Conservation (phyloP, 1,140 invertebrate genomes). For the Bombus ignitus region DNA sequence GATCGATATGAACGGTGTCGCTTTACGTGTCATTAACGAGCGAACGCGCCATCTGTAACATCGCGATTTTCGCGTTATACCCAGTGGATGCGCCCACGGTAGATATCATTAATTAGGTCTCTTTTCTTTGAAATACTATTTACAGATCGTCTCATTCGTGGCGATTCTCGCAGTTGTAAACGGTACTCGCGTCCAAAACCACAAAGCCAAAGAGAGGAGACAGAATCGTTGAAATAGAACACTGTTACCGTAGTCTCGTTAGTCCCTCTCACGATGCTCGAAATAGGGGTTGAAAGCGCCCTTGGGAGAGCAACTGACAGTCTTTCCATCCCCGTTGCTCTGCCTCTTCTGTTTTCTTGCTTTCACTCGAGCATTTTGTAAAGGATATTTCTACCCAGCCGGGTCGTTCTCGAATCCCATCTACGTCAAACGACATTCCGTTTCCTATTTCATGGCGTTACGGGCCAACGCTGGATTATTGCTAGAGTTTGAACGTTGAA, state of each 20-base stretch:
- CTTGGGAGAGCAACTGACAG: constrained; percentile 14
- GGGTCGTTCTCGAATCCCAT: not conserved
- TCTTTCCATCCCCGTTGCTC: not conserved
- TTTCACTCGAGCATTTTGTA: not conserved
- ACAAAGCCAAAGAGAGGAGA: not conserved
- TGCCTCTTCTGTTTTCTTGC: not conserved
- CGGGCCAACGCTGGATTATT: not conserved
- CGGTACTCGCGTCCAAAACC: not conserved
- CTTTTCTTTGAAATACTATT: not conserved
- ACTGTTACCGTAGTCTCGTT: constrained; percentile 24
- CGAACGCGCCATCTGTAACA: not conserved
- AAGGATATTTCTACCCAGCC: not conserved
- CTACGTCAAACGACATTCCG: too few species aligned
- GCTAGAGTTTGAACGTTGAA: not conserved
- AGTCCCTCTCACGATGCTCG: constrained; percentile 28
- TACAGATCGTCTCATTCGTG: not conserved
- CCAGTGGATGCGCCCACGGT: not conserved
- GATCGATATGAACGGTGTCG: not conserved
- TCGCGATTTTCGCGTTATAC: not conserved
- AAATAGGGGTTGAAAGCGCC: constrained; percentile 24
- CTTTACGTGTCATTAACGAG: constrained; percentile 3
- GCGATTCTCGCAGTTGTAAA: not conserved
- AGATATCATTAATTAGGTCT: not conserved
- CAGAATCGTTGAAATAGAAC: constrained; percentile 6
- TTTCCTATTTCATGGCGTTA: not conserved